Conservation (phyloP, 2,888 invertebrate genomes). For the Noctua janthina region DNA sequence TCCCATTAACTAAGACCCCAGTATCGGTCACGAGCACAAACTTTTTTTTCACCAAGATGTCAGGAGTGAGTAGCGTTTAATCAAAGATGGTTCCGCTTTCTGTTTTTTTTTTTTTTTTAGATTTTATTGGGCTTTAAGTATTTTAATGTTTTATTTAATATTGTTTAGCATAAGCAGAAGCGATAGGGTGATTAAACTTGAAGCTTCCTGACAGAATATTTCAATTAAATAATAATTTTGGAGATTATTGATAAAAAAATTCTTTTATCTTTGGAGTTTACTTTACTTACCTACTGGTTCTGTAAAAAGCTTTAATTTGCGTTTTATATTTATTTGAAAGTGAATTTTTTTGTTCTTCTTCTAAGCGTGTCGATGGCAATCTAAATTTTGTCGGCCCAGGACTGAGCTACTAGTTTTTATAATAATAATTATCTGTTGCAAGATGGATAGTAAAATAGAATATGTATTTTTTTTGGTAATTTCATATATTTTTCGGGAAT, state of each 20-base stretch:
- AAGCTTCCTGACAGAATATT: background rate
- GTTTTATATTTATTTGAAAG: no score
- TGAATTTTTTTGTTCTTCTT: no score
- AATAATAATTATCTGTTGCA: no score
- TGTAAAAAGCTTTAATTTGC: no score
- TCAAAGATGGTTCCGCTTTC: constrained; percentile 14
- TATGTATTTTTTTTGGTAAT: background rate
- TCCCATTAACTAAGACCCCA: constrained; percentile 75
- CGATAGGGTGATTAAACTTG: background rate
- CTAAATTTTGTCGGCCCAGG: no score
- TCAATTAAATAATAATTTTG: background rate
- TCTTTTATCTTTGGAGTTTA: background rate
- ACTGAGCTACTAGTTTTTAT: no score
- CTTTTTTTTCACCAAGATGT: constrained; percentile 14
- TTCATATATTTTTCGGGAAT: background rate
- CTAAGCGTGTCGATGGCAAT: no score
- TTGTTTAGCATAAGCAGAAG: background rate
- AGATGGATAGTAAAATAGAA: background rate
- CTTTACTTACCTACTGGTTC: no score
- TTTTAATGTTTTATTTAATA: background rate
- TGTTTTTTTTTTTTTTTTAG: background rate
- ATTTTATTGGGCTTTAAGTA: no score
- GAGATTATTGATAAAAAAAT: background rate
- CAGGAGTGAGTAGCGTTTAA: constrained; percentile 40
- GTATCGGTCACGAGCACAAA: constrained; percentile 82